phyloP scores from a whole-genome alignment of 2,797 vertebrate genomes.

The Argya squamiceps region DNA sequence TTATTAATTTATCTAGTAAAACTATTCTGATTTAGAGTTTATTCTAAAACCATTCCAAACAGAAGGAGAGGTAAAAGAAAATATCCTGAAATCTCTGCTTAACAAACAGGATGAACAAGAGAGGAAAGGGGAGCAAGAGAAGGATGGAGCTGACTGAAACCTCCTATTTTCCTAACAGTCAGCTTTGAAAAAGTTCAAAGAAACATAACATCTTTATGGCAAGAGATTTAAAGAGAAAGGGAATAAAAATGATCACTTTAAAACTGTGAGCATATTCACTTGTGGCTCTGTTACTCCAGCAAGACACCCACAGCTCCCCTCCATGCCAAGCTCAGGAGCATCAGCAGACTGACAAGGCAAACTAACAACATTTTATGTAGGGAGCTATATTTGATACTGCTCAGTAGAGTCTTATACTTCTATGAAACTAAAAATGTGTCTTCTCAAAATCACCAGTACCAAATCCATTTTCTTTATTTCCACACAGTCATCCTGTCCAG shows the following conservation, averaged over 20 bases:
- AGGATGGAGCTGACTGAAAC: conserved; percentile 3
- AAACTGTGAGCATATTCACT: neutral
- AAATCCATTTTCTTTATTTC: neutral
- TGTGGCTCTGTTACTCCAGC: neutral
- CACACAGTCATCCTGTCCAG: neutral
- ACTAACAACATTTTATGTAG: neutral
- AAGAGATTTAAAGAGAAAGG: neutral
- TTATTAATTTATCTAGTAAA: neutral
- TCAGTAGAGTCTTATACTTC: neutral
- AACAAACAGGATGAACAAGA: neutral
- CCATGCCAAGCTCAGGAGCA: neutral
- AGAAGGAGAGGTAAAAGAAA: neutral
- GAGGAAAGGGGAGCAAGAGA: neutral
- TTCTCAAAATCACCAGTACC: neutral
- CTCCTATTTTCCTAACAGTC: neutral
- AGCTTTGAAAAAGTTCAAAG: conserved; percentile 6
- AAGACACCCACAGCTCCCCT: conserved; percentile 3
- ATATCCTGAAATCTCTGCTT: neutral
- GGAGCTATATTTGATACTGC: neutral
- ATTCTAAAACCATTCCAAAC: neutral
- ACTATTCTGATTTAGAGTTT: neutral
- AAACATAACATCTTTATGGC: neutral
- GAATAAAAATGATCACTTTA: neutral
- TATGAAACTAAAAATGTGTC: neutral
- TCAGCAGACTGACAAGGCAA: conserved; percentile 13